Conservation (phyloP, 92 coral and sea anemone species). For the Paramuricea clavata region DNA sequence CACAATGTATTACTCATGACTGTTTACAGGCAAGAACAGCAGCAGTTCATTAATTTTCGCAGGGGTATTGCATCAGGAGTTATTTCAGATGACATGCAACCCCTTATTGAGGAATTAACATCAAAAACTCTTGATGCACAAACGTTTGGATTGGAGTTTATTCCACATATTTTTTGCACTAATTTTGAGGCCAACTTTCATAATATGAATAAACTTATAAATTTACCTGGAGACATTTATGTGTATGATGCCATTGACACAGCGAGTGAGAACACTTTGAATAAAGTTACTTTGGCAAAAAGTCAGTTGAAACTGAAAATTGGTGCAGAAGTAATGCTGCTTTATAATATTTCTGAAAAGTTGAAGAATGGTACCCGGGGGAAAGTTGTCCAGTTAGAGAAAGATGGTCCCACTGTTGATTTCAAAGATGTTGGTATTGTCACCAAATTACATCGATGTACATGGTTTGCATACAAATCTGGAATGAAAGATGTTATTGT, state of each 20-base stretch:
- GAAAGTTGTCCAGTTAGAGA: not conserved
- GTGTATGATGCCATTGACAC: slow-evolving; percentile 18
- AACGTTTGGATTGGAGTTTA: not conserved
- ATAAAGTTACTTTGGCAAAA: slow-evolving; percentile 19
- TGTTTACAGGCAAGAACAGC: slow-evolving; percentile 34
- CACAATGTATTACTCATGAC: slow-evolving; percentile 62
- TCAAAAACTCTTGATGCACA: slow-evolving; percentile 1
- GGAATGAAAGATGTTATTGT: not conserved
- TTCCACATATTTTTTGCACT: slow-evolving; percentile 10
- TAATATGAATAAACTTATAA: not conserved
- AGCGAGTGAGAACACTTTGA: not conserved
- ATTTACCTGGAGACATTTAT: slow-evolving; percentile 12
- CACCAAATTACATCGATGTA: not conserved
- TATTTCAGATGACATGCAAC: slow-evolving; percentile 2
- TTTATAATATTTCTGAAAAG: slow-evolving; percentile 13
- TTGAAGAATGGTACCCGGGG: slow-evolving; percentile 24
- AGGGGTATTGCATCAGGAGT: slow-evolving; percentile 24
- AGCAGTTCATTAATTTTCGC: slow-evolving; percentile 56
- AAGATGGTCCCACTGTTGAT: slow-evolving; percentile 17
- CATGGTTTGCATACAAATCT: slow-evolving; percentile 11
- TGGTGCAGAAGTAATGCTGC: slow-evolving; percentile 24
- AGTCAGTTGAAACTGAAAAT: slow-evolving; percentile 2
- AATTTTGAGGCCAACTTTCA: slow-evolving; percentile 18
- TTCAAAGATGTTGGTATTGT: slow-evolving; percentile 5
- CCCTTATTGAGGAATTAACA: not conserved